Conservation (phyloP, 2,888 invertebrate species). For the Orthosia gracilis region DNA sequence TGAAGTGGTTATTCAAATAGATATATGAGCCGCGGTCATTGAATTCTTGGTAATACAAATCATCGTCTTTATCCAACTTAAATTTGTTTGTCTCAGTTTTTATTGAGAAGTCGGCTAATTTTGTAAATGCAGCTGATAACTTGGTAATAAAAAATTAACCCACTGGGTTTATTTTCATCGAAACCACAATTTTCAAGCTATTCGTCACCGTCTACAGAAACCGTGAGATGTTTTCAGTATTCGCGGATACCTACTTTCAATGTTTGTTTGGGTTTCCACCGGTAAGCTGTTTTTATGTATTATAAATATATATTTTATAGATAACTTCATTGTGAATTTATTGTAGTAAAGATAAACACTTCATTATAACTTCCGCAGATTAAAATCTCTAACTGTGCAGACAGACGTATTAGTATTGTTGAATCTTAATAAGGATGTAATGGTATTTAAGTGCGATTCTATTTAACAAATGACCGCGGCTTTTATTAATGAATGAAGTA, state of each 20-base stretch:
- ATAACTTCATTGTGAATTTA: slow-evolving; percentile 22
- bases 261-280: slow-evolving; percentile 38
- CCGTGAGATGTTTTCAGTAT: slow-evolving; percentile 26
- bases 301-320: slow-evolving; percentile 15
- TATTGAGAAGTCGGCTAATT: not conserved
- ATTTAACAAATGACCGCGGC: slow-evolving; percentile 17
- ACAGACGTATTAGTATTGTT: not conserved
- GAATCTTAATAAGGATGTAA: slow-evolving; percentile 8
- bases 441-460: slow-evolving; percentile 13
- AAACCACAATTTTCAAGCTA: slow-evolving; percentile 26
- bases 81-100: not conserved
- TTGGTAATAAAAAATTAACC: slow-evolving; percentile 10
- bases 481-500: slow-evolving; percentile 43
- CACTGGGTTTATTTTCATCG: slow-evolving; percentile 21
- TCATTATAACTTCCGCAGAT: slow-evolving; percentile 23
- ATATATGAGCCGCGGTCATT: not conserved
- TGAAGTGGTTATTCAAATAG: slow-evolving; percentile 10
- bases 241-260: slow-evolving; percentile 12
- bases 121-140: slow-evolving; percentile 1
- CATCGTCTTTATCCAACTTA: not conserved
- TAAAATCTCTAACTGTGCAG: not conserved
- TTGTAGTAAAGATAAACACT: slow-evolving; percentile 9
- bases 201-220: slow-evolving; percentile 24
- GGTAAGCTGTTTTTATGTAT: slow-evolving; percentile 35
- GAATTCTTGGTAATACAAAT: not conserved